phyloP scores from a whole-genome alignment of 2,888 invertebrate genomes.

The Eristalis pertinax region DNA sequence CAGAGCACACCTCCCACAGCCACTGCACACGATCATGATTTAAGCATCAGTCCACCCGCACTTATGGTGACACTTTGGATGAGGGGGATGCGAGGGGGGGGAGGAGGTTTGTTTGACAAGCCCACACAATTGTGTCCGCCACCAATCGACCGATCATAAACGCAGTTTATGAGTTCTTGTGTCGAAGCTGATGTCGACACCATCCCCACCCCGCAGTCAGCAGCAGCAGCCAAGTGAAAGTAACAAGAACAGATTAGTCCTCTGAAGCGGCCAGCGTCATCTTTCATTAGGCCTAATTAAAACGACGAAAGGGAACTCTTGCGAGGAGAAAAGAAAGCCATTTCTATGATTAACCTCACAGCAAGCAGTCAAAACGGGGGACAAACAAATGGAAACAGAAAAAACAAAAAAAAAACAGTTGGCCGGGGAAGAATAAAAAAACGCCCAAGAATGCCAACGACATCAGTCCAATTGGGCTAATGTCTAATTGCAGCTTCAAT shows the following conservation, averaged over 20 bases:
- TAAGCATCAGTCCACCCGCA: conserved; percentile 1
- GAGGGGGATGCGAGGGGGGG: background rate
- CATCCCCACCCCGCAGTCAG: background rate
- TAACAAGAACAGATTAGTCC: conserved; percentile 3
- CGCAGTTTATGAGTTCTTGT: background rate
- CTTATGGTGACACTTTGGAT: background rate
- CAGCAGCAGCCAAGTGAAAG: background rate
- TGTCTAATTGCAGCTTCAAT: conserved; percentile 67
- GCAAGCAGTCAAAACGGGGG: conserved; percentile 28
- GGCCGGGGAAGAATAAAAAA: background rate
- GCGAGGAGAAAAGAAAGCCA: conserved; percentile 47
- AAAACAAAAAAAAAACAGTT: background rate
- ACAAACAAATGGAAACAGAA: background rate
- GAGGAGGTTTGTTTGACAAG: background rate
- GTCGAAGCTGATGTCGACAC: conserved; percentile 2
- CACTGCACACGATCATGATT: conserved; percentile 48
- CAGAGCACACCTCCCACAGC: conserved; percentile 44
- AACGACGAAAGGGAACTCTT: conserved; percentile 13
- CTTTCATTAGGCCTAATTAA: conserved; percentile 65
- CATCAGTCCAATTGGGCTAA: conserved; percentile 59
- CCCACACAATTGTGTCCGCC: conserved; percentile 43
- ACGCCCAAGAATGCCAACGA: conserved; percentile 14
- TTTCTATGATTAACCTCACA: conserved; percentile 65
- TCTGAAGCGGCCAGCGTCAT: conserved; percentile 36
- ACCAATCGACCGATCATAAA: conserved; percentile 14